phyloP scores from a whole-genome alignment of 2,797 vertebrate species.

The Argentina silus region DNA sequence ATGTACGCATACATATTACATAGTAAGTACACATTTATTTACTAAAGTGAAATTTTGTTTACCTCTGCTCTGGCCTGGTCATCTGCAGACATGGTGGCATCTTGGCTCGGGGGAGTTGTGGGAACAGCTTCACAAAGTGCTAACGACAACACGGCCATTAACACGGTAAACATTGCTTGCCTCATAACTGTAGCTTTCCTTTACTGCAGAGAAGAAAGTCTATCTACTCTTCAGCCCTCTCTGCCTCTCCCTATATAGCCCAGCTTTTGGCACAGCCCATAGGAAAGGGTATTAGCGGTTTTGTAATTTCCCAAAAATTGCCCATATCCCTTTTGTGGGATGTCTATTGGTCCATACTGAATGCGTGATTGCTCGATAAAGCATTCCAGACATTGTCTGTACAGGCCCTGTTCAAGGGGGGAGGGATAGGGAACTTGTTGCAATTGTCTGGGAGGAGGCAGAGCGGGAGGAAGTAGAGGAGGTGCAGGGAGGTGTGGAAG shows the following conservation, averaged over 20 bases:
- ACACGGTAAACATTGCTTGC: not conserved
- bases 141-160: conserved; percentile 16
- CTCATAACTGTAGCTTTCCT: conserved; percentile 28
- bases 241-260: conserved; percentile 13
- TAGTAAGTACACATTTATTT: not conserved
- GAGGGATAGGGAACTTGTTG: not conserved
- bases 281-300: not conserved
- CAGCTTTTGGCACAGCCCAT: not conserved
- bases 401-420: conserved; percentile 14
- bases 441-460: not conserved
- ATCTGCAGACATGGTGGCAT: not conserved
- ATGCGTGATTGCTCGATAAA: not conserved
- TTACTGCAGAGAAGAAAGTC: conserved; percentile 17
- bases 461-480: no score
- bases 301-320: conserved; percentile 23
- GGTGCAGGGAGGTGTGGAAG: no score
- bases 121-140: conserved; percentile 31
- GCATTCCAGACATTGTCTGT: conserved; percentile 15
- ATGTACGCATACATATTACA: not conserved
- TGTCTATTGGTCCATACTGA: no score
- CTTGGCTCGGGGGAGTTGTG: not conserved
- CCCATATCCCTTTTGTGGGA: not conserved
- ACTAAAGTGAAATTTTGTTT: not conserved
- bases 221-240: not conserved
- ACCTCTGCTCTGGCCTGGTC: conserved; percentile 48